Conservation (phyloP, 2,888 invertebrate genomes). For the Cataglyphis rosenhaueri region DNA sequence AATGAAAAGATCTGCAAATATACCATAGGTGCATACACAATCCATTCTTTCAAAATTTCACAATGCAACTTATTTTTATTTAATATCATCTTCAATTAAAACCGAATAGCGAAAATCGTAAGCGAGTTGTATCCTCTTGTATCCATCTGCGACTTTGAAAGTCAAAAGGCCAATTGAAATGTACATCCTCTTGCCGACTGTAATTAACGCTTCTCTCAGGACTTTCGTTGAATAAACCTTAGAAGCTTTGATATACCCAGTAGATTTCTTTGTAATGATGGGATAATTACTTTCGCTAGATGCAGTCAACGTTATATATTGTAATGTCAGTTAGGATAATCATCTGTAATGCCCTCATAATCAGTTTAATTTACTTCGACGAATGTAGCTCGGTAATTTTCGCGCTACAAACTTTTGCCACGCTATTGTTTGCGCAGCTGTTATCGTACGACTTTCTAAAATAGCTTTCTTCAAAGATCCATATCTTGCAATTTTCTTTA, state of each 20-base stretch:
- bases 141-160: neutral
- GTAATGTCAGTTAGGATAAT: conserved; percentile 43
- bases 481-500: conserved; percentile 50
- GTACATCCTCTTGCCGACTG: conserved; percentile 49
- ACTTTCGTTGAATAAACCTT: conserved; percentile 65
- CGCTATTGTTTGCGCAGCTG: conserved; percentile 50
- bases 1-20: neutral
- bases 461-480: conserved; percentile 35
- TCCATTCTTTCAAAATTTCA: conserved; percentile 16
- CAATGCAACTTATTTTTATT: conserved; percentile 14
- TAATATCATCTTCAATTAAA: conserved; percentile 20
- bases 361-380: conserved; percentile 52
- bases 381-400: conserved; percentile 43
- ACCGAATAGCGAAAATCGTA: conserved; percentile 3
- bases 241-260: conserved; percentile 55
- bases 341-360: conserved; percentile 45
- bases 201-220: conserved; percentile 67
- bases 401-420: conserved; percentile 36
- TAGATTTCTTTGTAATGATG: conserved; percentile 51
- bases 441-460: conserved; percentile 37
- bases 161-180: conserved; percentile 52
- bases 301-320: conserved; percentile 42
- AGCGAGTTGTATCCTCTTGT: neutral
- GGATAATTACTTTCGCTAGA: conserved; percentile 67
- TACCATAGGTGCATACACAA: neutral